A percentile compares a stretch with the other conserved stretches of the same genome.
Conservation (phyloP, 1,140 invertebrate genomes). For the Drosophila malerkotliana region DNA sequence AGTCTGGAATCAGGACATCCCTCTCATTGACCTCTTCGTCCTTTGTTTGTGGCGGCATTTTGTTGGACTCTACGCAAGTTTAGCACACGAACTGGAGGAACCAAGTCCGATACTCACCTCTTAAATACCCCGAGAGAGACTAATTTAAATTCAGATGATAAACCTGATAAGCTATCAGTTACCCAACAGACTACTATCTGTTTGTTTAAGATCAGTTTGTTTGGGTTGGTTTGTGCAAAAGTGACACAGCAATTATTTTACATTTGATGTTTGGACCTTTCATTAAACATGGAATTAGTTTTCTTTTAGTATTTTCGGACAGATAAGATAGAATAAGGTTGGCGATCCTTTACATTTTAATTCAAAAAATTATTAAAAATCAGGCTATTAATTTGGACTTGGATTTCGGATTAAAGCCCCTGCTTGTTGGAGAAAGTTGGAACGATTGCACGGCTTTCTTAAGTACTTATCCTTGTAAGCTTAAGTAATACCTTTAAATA, state of each 20-base stretch:
- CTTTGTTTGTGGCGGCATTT: conserved; percentile 46
- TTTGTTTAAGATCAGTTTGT: neutral
- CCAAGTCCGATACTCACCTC: neutral
- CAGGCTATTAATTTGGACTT: too few relatives aligned
- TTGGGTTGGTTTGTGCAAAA: neutral
- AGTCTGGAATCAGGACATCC: conserved; percentile 54
- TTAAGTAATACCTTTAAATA: too few relatives aligned
- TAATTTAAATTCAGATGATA: neutral
- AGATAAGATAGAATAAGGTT: neutral
- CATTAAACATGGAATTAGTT: neutral
- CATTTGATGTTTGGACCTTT: neutral
- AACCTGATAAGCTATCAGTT: conserved; percentile 7
- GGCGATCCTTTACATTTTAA: too few relatives aligned
- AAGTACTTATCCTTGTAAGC: too few relatives aligned
- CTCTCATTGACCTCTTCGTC: conserved; percentile 2
- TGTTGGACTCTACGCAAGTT: neutral
- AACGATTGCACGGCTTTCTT: too few relatives aligned
- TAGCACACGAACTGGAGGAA: neutral
- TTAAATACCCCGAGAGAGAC: conserved; percentile 15
- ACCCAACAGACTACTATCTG: neutral
- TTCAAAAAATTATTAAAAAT: too few relatives aligned
- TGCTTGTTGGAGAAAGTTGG: too few relatives aligned
- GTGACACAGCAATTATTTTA: neutral
- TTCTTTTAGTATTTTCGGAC: neutral
- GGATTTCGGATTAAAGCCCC: too few relatives aligned